These are phyloP conservation scores for Propithecus deckenii DNA, from an alignment of 2,797 vertebrate genomes.

Conservation along the genomic window DNA sequence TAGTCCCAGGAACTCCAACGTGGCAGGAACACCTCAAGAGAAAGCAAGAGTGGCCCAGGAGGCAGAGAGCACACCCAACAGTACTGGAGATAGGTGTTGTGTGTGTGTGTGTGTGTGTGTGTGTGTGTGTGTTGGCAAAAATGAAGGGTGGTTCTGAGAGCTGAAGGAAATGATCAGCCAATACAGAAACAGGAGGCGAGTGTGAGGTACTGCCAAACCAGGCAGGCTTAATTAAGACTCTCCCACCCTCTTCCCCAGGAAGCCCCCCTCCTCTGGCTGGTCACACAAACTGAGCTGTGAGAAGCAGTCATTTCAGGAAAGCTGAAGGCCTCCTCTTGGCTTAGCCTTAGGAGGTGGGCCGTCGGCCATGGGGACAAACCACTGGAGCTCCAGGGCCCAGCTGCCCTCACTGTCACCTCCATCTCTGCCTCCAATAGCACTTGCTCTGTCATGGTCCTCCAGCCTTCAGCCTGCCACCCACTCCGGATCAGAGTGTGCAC, in stretches of 20 bases:
- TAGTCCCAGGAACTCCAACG: background rate
- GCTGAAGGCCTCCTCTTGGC: background rate
- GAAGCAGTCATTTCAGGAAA: conserved; percentile 34
- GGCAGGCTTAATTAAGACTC: conserved; percentile 29
- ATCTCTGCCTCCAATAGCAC: background rate
- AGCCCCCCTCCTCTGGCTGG: background rate
- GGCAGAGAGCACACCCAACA: background rate
- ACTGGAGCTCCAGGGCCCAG: background rate
- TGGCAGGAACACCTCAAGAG: background rate
- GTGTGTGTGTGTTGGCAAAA: background rate
- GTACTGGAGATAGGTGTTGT: background rate
- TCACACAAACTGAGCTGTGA: background rate
- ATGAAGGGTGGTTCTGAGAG: background rate
- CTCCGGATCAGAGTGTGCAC: background rate
- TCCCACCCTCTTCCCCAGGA: background rate
- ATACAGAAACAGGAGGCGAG: background rate
- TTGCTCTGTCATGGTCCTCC: background rate
- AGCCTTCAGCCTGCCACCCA: background rate
- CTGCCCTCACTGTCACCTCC: background rate
- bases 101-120: background rate
- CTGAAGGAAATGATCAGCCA: conserved; percentile 1
- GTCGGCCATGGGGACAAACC: background rate
- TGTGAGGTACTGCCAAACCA: background rate
- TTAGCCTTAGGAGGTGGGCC: background rate
- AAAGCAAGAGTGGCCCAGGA: background rate